Base-by-base conservation (phyloP, 2,113 vertebrate species). In the Sebastes fasciatus region DNA sequence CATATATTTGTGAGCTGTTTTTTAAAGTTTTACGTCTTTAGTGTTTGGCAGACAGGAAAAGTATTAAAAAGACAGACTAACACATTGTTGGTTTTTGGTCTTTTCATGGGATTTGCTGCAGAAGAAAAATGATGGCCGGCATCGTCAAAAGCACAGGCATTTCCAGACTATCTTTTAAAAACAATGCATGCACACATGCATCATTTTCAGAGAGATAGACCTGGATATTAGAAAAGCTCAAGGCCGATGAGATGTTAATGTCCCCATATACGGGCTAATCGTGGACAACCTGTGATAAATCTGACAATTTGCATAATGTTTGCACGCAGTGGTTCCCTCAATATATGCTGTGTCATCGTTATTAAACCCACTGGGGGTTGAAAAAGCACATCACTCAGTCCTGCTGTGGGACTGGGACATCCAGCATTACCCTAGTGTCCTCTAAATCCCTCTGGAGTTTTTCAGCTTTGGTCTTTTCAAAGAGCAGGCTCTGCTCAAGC, bases 381-480 rank as follows among this genome's bases (percentile, higher is more conserved):
- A 21, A 17, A 62, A 72, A 78, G 64, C 17, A 73, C 58, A 71
- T 71, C 42, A 16, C 67, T 49, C 57, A 54, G 61, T 57, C 48
- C 70, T 17, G 65, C 71, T 52, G 74, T 40, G 54, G 79, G 80
- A 74, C 80, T 1, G 75, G 74, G 60, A 73, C 62, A 34, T 87
- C 79, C 77, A 74, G 87, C 85, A 97, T 99, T 99, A 99, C 98
- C 98, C 98, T 98, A 97, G 98, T 98, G 97, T 99, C 98, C 98
- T 99, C 98, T 99, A 99, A 99, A 97, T 99, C 98, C 91, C 98
- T 98, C 97, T 99, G 98, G 93, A 99, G 98, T 97, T 99, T 99
- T 94, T 99, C 98, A 98, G 98, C 98, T 99, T 99, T 99, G 98
- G 98, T 99, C 97, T 99, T 99, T 99, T 99, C 98, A 99, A 99